A percentile compares a stretch with the other conserved stretches of the same genome.
These are phyloP conservation scores for Enteromius anoplus DNA, from an alignment of 2,797 vertebrate genomes.

Conservation along the genomic window DNA sequence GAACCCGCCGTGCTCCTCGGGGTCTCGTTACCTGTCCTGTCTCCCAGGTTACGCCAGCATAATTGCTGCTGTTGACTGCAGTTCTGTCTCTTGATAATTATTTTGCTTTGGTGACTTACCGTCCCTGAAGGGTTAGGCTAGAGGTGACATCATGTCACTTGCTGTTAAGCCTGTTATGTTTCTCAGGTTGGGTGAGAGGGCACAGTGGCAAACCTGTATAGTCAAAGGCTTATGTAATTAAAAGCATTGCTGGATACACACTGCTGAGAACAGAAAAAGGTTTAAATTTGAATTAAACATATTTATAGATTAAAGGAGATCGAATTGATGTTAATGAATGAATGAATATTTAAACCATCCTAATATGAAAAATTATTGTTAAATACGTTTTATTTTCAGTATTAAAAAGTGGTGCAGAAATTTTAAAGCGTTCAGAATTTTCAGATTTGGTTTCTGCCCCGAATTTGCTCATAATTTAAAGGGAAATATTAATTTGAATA, in stretches of 20 bases:
- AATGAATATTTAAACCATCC: neutral
- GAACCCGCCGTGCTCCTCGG: slow-evolving; percentile 34
- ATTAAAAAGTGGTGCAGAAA: neutral
- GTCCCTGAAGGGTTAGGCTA: slow-evolving; percentile 15
- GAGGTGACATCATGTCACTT: slow-evolving; percentile 11
- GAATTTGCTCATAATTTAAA: neutral
- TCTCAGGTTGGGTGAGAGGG: slow-evolving; percentile 25
- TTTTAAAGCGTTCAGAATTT: neutral
- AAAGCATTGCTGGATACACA: neutral
- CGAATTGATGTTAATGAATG: neutral
- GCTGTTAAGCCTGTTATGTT: slow-evolving; percentile 41
- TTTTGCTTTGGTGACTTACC: slow-evolving; percentile 43
- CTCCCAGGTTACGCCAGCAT: slow-evolving; percentile 45
- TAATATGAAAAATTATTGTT: neutral
- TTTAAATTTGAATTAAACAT: slow-evolving; percentile 15
- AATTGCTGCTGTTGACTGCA: slow-evolving; percentile 56
- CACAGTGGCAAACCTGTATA: slow-evolving; percentile 5
- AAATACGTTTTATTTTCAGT: neutral
- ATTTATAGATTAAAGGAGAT: neutral
- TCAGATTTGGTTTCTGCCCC: neutral
- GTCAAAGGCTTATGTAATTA: slow-evolving; percentile 7
- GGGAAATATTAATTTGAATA: neutral
- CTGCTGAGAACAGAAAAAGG: neutral
- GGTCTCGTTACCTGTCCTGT: slow-evolving; percentile 50
- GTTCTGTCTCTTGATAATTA: slow-evolving; percentile 44